Percentiles rank a stretch among this genome's conserved stretches.
These are phyloP conservation scores for Pomatorhinus ruficollis DNA, from an alignment of 2,113 vertebrate species.

Conservation along the genomic window DNA sequence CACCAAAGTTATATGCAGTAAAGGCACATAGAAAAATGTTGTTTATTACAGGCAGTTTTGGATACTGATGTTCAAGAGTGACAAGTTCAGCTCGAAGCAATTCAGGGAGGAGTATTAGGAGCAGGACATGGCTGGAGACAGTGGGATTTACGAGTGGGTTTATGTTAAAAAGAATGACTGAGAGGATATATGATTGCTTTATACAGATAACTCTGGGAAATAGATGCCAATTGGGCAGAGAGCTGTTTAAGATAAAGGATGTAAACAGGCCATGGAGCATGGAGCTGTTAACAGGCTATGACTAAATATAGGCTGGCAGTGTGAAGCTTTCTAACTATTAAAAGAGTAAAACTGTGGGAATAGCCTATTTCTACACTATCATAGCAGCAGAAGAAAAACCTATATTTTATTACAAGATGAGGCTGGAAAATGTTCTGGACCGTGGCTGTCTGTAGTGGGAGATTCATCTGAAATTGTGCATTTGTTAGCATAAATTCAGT, in stretches of 20 bases:
- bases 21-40: not conserved
- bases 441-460: not conserved
- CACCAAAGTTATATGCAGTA: not conserved
- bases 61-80: not conserved
- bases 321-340: not conserved
- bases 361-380: not conserved
- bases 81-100: not conserved
- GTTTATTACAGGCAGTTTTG: not conserved
- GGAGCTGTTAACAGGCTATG: not conserved
- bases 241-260: not conserved
- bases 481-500: not conserved
- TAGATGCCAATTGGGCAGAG: not conserved
- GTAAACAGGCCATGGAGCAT: not conserved
- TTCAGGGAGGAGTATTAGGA: not conserved
- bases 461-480: not conserved
- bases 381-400: not conserved
- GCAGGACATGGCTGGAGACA: not conserved
- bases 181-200: not conserved
- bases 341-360: not conserved
- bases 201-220: not conserved
- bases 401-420: not conserved
- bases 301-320: not conserved
- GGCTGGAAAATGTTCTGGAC: not conserved
- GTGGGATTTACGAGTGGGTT: rapidly evolving
- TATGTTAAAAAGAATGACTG: not conserved